These are phyloP conservation scores for Drosophila pallidifrons DNA, from an alignment of 1,140 invertebrate genomes.

Conservation along the genomic window DNA sequence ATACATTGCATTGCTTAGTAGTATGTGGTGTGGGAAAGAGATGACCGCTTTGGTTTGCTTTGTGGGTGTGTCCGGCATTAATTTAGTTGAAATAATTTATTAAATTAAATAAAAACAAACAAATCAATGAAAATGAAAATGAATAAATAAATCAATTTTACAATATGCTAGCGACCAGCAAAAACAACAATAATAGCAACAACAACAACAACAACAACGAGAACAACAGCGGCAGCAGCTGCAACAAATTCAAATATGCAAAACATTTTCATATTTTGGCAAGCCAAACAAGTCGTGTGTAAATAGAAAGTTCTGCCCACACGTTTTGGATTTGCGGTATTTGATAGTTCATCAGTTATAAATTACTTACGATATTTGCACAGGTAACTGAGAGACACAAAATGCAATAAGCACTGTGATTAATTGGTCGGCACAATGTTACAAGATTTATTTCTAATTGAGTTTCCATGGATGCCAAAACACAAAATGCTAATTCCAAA, in stretches of 20 bases:
- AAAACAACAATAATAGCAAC: constrained; percentile 32
- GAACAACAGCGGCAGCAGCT: constrained; percentile 29
- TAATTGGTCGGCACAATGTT: constrained; percentile 24
- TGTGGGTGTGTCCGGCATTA: constrained; percentile 47
- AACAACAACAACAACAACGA: constrained; percentile 36
- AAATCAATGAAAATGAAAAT: constrained; percentile 59
- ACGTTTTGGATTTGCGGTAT: constrained; percentile 51
- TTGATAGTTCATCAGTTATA: constrained; percentile 59
- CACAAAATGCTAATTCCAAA: constrained; percentile 14
- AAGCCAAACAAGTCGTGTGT: constrained; percentile 41
- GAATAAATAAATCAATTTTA: constrained; percentile 78
- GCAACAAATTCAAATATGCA: constrained; percentile 49
- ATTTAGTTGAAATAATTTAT: constrained; percentile 75
- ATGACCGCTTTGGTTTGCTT: constrained; percentile 13
- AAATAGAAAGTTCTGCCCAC: constrained; percentile 45
- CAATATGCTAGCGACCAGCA: constrained; percentile 53
- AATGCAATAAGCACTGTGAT: constrained; percentile 23
- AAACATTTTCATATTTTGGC: constrained; percentile 51
- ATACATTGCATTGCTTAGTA: no score
- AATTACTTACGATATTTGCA: constrained; percentile 37
- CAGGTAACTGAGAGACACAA: constrained; percentile 3
- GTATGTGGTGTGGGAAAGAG: not conserved
- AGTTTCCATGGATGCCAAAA: constrained; percentile 8
- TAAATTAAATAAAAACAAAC: constrained; percentile 73
- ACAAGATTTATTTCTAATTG: constrained; percentile 23